phyloP scores from a whole-genome alignment of 2,888 invertebrate genomes.

The Yponomeuta cagnagella region DNA sequence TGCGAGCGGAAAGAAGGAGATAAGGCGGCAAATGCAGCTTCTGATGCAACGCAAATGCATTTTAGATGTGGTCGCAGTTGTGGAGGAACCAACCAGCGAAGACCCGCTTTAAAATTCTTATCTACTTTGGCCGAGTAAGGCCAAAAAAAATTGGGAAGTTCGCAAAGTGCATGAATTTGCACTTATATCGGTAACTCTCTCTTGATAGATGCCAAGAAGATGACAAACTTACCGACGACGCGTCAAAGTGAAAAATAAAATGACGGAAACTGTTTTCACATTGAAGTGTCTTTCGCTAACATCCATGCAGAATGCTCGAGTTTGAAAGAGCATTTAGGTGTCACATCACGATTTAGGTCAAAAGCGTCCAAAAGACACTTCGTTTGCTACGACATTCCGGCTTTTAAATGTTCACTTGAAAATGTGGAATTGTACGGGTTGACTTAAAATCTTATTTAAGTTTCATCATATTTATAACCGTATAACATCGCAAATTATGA shows the following conservation, averaged over 20 bases:
- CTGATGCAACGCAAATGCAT: constrained; percentile 40
- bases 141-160: background rate
- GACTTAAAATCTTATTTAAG: background rate
- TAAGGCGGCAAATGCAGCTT: constrained; percentile 26
- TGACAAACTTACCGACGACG: background rate
- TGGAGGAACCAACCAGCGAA: background rate
- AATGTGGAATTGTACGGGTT: background rate
- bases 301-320: background rate
- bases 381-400: background rate
- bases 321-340: background rate
- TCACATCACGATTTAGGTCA: background rate
- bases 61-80: constrained; percentile 35
- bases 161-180: background rate
- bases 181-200: background rate
- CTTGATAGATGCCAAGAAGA: background rate
- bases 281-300: background rate
- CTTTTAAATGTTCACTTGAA: background rate
- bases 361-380: background rate
- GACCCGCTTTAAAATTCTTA: background rate
- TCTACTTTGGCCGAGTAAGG: background rate
- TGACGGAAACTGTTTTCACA: background rate
- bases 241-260: background rate
- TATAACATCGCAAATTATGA: background rate
- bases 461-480: background rate
- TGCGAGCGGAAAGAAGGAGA: constrained; percentile 24